A percentile compares a stretch with the other conserved stretches of the same genome.
Conservation (phyloP, 2,113 vertebrate species). For the Capreolus pygargus region DNA sequence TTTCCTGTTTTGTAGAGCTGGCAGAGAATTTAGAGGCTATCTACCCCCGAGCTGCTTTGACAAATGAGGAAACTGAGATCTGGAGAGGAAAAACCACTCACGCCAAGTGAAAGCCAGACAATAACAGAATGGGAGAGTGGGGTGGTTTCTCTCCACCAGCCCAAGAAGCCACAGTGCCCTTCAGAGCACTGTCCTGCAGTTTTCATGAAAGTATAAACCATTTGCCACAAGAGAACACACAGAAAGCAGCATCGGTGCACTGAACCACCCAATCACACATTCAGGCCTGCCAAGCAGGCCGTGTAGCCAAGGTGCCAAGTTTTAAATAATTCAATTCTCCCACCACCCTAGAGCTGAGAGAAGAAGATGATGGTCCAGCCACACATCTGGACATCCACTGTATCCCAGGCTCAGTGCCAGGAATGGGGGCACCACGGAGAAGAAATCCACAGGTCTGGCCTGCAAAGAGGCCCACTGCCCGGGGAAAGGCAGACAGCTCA, state of each 20-base stretch:
- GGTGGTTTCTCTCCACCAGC: background rate
- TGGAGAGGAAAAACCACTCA: background rate
- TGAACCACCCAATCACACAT: background rate
- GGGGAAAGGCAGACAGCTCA: accelerated
- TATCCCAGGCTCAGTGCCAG: background rate
- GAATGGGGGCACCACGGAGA: background rate
- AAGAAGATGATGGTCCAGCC: background rate
- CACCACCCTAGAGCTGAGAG: background rate
- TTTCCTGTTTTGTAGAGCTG: background rate
- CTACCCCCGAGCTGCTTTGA: background rate
- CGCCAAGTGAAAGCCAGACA: background rate
- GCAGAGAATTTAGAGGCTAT: background rate
- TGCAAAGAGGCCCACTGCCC: background rate
- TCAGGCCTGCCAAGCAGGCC: background rate
- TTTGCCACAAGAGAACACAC: accelerated
- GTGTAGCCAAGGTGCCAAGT: background rate
- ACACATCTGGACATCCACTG: background rate
- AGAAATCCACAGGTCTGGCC: background rate
- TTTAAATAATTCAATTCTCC: background rate
- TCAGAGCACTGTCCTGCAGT: background rate
- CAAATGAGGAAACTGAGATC: background rate
- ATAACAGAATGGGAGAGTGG: background rate
- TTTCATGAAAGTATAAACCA: background rate
- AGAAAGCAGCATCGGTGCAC: background rate
- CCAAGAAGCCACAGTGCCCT: background rate